These are phyloP conservation scores for Sinotaia quadrata DNA, from an alignment of 2,888 invertebrate species.

Conservation along the genomic window DNA sequence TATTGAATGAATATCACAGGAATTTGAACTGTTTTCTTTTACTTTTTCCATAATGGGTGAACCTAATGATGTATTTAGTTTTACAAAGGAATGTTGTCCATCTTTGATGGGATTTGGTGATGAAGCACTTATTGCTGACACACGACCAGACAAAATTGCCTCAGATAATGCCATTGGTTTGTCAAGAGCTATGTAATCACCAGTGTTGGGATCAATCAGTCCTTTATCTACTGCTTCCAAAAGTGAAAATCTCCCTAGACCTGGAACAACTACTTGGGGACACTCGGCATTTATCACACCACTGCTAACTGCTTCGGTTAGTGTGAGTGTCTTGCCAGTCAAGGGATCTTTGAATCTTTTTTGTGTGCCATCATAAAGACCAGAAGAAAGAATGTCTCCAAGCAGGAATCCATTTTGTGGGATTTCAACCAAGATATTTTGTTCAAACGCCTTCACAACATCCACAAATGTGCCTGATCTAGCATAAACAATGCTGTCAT, in stretches of 20 bases:
- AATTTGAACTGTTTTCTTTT: background rate
- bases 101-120: background rate
- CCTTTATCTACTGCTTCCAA: constrained; percentile 92
- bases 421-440: constrained; percentile 41
- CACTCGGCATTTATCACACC: constrained; percentile 76
- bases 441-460: constrained; percentile 37
- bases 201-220: constrained; percentile 83
- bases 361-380: constrained; percentile 68
- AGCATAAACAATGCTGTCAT: constrained; percentile 44
- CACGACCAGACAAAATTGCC: constrained; percentile 50
- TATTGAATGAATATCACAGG: background rate
- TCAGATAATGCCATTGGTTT: constrained; percentile 52
- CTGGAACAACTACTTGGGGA: constrained; percentile 77
- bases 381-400: constrained; percentile 42
- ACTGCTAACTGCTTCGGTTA: constrained; percentile 86
- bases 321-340: constrained; percentile 83
- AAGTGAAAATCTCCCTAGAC: constrained; percentile 88
- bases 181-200: constrained; percentile 76
- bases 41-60: background rate
- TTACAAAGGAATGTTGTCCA: too few relatives aligned
- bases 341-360: constrained; percentile 89
- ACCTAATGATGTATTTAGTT: background rate
- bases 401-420: constrained; percentile 41
- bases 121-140: constrained; percentile 29
- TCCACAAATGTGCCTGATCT: constrained; percentile 37